Evolutionary conservation across 2,888 invertebrate species (phyloP).

Genomic region (Ophraella communa): DNA sequence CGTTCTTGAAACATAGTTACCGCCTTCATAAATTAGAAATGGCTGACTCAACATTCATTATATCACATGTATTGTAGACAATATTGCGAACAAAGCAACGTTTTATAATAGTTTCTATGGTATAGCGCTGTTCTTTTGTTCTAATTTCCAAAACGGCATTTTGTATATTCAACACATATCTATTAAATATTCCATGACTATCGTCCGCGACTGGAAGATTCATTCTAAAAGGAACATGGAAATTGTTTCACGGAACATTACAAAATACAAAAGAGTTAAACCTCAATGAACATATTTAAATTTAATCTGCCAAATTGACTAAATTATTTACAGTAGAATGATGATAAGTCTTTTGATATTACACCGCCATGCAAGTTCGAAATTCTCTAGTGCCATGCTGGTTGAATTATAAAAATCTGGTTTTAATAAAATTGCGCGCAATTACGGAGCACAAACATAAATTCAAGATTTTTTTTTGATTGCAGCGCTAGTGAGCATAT

Average conservation of each 20-base stretch:
- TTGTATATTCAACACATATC: no score
- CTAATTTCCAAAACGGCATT: no score
- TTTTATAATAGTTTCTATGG: no score
- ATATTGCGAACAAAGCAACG: no score
- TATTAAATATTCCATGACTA: background rate
- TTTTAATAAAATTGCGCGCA: conserved; percentile 10
- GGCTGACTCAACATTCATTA: no score
- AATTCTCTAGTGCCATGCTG: background rate
- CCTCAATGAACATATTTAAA: background rate
- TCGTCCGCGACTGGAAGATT: background rate
- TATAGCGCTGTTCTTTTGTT: no score
- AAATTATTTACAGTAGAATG: conserved; percentile 1
- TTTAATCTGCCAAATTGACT: background rate
- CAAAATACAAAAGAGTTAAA: background rate
- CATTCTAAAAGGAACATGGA: background rate
- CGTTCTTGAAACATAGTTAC: no score
- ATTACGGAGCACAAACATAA: no score
- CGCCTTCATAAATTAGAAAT: no score
- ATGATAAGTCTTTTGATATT: conserved; percentile 1
- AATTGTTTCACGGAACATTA: background rate
- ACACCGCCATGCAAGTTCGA: background rate
- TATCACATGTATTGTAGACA: no score
- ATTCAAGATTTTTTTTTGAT: no score
- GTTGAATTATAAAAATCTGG: conserved; percentile 12
- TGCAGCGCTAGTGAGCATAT: no score